Evolutionary conservation across 2,888 invertebrate species (phyloP).

Genomic region (Rapana venosa): DNA sequence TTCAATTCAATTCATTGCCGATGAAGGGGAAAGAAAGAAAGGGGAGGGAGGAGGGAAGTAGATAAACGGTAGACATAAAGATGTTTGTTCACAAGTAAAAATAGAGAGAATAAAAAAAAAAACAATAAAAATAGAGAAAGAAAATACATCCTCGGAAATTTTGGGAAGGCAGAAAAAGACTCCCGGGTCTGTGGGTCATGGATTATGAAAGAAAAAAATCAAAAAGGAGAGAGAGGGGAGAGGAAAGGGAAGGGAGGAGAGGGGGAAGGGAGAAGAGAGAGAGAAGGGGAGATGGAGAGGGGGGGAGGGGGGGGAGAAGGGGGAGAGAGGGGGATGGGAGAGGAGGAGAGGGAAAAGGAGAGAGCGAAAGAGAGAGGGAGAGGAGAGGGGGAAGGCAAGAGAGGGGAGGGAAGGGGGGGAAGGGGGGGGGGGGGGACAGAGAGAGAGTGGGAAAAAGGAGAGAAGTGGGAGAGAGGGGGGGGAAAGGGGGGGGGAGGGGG

Average conservation of each 20-base stretch:
- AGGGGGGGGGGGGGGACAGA: not conserved
- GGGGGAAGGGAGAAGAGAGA: no score
- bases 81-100: no score
- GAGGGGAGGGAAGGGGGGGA: not conserved
- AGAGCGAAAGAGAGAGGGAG: not conserved
- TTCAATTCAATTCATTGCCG: no score
- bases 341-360: not conserved
- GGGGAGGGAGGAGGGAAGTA: not conserved
- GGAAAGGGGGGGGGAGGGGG: no score
- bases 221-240: not conserved
- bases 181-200: no score
- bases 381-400: not conserved
- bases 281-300: no score
- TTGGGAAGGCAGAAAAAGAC: no score
- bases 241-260: not conserved
- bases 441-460: not conserved
- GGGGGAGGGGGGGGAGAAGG: no score
- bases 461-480: not conserved
- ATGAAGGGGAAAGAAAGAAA: not conserved
- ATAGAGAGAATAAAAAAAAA: no score
- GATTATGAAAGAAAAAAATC: not conserved
- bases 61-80: not conserved
- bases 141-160: no score
- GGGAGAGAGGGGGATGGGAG: no score
- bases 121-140: no score